Evolutionary conservation across 1,140 invertebrate genomes (phyloP).

Genomic region (Stenopsyche tienmushanensis): DNA sequence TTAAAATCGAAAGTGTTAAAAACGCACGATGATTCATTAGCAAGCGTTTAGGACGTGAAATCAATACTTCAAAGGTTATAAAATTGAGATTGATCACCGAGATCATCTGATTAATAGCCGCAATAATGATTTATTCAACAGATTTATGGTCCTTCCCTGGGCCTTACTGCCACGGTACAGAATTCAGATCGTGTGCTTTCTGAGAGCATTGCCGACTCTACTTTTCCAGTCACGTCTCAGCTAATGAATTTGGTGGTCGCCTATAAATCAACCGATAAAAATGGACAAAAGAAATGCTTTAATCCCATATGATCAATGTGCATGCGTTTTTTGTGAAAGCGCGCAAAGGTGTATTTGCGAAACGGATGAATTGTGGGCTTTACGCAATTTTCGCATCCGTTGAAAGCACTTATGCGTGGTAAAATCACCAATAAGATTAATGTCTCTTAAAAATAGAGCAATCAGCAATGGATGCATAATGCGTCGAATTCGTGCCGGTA

Average conservation of each 20-base stretch:
- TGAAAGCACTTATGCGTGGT: no score
- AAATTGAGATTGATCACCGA: constrained; percentile 16
- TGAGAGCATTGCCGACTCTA: constrained; percentile 8
- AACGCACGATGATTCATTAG: background rate
- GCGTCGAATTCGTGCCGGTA: no score
- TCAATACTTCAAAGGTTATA: background rate
- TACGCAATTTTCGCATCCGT: no score
- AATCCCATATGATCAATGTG: background rate
- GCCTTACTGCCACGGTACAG: no score
- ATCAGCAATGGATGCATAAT: no score
- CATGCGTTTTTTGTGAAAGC: no score
- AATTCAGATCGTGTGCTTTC: no score
- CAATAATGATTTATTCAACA: constrained; percentile 5
- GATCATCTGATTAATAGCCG: constrained; percentile 12
- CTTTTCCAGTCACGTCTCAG: constrained; percentile 2
- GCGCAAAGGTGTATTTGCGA: no score
- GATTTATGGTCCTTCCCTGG: constrained; percentile 12
- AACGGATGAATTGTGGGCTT: no score
- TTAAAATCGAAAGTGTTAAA: background rate
- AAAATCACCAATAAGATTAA: no score
- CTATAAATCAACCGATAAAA: constrained; percentile 30
- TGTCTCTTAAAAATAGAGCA: no score
- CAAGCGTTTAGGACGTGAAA: no score
- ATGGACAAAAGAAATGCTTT: constrained; percentile 13
- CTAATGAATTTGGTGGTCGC: constrained; percentile 23